Evolutionary conservation across 2,888 invertebrate species (phyloP).

Genomic region (Didymodactylos carnosus): DNA sequence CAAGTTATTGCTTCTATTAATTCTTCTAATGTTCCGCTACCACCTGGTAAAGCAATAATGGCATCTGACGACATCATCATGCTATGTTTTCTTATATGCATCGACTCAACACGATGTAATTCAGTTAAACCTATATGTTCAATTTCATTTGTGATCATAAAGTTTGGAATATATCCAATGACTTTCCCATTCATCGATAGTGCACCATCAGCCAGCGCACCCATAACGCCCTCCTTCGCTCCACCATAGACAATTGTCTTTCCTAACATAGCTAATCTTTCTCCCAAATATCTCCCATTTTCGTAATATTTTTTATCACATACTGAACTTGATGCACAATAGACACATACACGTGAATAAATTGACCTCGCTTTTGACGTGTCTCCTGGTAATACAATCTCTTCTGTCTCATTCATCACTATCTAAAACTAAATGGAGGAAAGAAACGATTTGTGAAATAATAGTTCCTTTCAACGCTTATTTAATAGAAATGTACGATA

Average conservation of each 20-base stretch:
- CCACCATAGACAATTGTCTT: background rate
- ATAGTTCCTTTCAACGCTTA: no score
- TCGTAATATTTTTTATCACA: background rate
- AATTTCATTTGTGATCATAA: background rate
- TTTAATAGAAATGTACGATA: no score
- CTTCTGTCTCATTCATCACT: no score
- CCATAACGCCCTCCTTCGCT: background rate
- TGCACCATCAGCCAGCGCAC: background rate
- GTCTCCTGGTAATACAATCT: no score
- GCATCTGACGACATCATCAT: background rate
- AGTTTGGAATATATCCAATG: background rate
- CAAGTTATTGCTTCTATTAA: background rate
- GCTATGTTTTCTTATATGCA: background rate
- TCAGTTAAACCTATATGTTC: background rate
- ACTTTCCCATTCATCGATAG: background rate
- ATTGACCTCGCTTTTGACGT: no score
- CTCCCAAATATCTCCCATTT: background rate
- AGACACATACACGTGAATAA: background rate
- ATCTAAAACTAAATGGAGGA: no score
- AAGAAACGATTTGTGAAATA: no score
- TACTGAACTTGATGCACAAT: background rate
- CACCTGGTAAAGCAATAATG: background rate
- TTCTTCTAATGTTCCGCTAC: background rate
- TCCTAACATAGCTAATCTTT: background rate
- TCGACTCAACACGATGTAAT: background rate